A percentile compares a stretch with the other conserved stretches of the same genome.
phyloP scores from a whole-genome alignment of 2,113 vertebrate species.

The Meles meles region DNA sequence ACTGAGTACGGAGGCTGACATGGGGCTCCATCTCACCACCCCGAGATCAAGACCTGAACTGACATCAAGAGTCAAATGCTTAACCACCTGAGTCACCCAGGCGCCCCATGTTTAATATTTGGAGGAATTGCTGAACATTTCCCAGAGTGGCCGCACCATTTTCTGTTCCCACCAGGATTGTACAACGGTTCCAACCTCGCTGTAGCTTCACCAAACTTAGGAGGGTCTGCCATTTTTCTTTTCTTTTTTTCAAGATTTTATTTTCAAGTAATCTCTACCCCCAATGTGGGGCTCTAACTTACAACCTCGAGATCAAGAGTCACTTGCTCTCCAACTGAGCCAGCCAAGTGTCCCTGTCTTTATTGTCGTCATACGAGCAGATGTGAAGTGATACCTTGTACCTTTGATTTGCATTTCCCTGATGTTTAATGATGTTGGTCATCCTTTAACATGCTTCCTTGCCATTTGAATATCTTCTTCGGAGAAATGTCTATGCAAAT shows the following conservation, averaged over 20 bases:
- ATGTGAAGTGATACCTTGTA: background rate
- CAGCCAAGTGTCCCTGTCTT: background rate
- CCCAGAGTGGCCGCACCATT: background rate
- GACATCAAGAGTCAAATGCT: background rate
- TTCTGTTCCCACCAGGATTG: background rate
- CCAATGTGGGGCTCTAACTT: background rate
- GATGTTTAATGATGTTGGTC: background rate
- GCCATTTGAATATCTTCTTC: background rate
- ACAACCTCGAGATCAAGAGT: background rate
- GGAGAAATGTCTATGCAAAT: background rate
- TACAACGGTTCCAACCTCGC: background rate
- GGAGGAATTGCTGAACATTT: background rate
- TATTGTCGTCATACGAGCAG: background rate
- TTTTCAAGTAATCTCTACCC: background rate
- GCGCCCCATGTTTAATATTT: background rate
- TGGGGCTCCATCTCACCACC: background rate
- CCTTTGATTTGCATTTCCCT: background rate
- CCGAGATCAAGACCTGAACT: background rate
- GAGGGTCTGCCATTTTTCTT: background rate
- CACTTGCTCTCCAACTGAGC: background rate
- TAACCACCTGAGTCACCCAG: background rate
- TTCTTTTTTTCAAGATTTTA: background rate
- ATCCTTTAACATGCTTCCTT: background rate
- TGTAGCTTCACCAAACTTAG: background rate
- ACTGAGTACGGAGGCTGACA: too few species aligned